Base-by-base conservation (phyloP, 2,888 invertebrate genomes). In the Trissoscelio sp. region DNA sequence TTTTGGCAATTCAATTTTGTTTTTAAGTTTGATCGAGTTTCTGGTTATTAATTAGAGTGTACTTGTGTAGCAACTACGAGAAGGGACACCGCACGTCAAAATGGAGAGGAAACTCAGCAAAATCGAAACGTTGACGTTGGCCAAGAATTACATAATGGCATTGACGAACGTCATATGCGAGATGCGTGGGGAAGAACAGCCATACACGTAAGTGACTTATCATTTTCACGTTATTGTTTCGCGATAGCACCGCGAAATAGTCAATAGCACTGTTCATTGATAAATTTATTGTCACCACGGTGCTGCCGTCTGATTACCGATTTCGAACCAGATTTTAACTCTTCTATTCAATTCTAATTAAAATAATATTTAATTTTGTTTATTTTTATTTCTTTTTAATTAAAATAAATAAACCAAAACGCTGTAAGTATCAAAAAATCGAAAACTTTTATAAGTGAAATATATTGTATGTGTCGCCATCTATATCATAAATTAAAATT, bases 81-180 rank as follows among this genome's bases (percentile, higher is more conserved):
- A 95, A 91, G 96, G 96, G 77, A 96, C 96, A 89, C 96, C 96
- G 57, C 96, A 96, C 90, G 95, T 96, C 83, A 95, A 95, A 91
- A 94, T 95, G 93, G 95, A 95, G 89, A 92, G 95, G 86, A 95
- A 95, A 90, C 92, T 96, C 87, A 95, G 95, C 84, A 96, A 96
- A 93, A 96, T 96, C 88, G 96, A 96, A 92, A 96, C 96, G 22
- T 92, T 96, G 83, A 96, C 96, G 60, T 92, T 96, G 92, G 96
- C 96, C 85, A 95, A 96, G 92, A 96, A 96, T 93, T 96, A 96
- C 92, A 96, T 96, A 90, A 95, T 95, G 94, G 96, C 96, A 37
- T 92, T 96, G 88, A 96, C 96, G 85, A 96, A 95, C 91, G 95
- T 95, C 87, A 95, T 96, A 87, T 96, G 95, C 91, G 95, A 95